phyloP scores from a whole-genome alignment of 2,888 invertebrate species.

The Syritta pipiens region DNA sequence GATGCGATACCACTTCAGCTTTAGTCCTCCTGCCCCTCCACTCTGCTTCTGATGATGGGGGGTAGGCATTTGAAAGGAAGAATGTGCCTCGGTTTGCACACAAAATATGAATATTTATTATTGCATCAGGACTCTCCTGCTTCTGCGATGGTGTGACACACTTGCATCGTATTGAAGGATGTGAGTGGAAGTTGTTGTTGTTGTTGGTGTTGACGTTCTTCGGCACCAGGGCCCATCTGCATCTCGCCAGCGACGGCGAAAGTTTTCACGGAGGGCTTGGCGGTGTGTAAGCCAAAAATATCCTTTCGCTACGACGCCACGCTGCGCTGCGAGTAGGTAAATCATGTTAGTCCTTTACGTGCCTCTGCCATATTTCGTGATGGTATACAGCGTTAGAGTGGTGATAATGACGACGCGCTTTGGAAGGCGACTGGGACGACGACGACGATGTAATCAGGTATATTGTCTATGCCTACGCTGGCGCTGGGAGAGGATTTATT shows the following conservation, averaged over 20 bases:
- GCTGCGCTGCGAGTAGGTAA: slow-evolving; percentile 46
- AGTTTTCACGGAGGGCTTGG: no score
- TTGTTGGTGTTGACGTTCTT: no score
- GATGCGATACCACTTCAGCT: no score
- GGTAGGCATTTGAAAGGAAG: slow-evolving; percentile 46
- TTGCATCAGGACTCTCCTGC: slow-evolving; percentile 41
- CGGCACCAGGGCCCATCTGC: no score
- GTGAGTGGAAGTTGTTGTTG: no score
- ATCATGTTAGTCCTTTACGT: slow-evolving; percentile 65
- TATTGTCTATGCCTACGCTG: slow-evolving; percentile 49
- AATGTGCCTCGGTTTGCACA: slow-evolving; percentile 33
- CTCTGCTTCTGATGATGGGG: no score
- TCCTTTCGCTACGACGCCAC: no score
- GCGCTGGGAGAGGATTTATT: slow-evolving; percentile 46
- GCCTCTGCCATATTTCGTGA: slow-evolving; percentile 52
- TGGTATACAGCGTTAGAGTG: slow-evolving; percentile 27
- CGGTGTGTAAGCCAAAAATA: slow-evolving; percentile 32
- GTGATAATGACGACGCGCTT: slow-evolving; percentile 42
- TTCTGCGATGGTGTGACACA: slow-evolving; percentile 28
- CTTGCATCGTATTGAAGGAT: slow-evolving; percentile 50
- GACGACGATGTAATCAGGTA: slow-evolving; percentile 63
- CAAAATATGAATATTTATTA: slow-evolving; percentile 68
- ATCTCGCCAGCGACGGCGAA: no score
- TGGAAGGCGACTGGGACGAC: slow-evolving; percentile 30
- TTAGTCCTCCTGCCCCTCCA: no score